phyloP scores from a whole-genome alignment of 2,888 invertebrate species.

The Ethmia dodecea region DNA sequence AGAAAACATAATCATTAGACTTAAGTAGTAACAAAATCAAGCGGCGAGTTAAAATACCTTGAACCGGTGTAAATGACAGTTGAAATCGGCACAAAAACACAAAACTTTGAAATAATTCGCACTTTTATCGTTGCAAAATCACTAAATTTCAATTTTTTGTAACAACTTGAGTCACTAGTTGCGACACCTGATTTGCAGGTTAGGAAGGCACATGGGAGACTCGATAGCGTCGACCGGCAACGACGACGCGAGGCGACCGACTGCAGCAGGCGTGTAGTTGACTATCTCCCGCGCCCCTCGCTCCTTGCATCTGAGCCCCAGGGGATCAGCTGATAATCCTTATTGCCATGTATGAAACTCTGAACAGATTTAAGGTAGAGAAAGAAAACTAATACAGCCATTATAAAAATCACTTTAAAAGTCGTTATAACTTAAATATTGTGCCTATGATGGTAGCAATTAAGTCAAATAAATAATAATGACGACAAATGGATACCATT shows the following conservation, averaged over 20 bases:
- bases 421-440: too few relatives aligned
- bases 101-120: background rate
- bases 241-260: constrained; percentile 49
- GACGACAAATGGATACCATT: too few relatives aligned
- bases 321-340: constrained; percentile 35
- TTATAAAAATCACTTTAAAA: too few relatives aligned
- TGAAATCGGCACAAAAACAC: background rate
- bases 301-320: constrained; percentile 26
- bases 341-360: background rate
- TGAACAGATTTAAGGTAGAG: too few relatives aligned
- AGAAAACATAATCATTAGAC: too few relatives aligned
- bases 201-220: constrained; percentile 13
- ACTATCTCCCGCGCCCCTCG: constrained; percentile 25
- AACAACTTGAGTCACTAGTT: constrained; percentile 30
- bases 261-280: constrained; percentile 23
- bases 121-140: too few relatives aligned
- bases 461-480: too few relatives aligned
- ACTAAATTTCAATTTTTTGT: background rate
- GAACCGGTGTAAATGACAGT: too few relatives aligned
- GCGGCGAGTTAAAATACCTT: too few relatives aligned
- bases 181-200: constrained; percentile 11
- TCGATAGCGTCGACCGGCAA: constrained; percentile 37
- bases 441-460: too few relatives aligned
- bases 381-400: too few relatives aligned
- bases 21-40: too few relatives aligned